Percentiles rank a stretch among this genome's conserved stretches.
Conservation (phyloP, 1,140 invertebrate genomes). For the Halictus rubicundus region DNA sequence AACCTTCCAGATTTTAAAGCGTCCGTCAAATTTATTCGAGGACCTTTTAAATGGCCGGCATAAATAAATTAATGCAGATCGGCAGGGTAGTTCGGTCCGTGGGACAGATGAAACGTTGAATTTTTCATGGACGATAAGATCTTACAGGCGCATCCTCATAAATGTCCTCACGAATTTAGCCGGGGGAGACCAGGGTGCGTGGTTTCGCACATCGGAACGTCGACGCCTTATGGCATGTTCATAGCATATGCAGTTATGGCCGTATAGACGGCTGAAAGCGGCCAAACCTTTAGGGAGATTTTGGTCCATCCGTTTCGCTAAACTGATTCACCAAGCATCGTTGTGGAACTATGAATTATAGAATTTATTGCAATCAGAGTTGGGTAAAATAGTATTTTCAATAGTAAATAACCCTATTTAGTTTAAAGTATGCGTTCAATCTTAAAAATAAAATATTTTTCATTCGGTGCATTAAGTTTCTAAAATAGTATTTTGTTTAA, state of each 20-base stretch:
- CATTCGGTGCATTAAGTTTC: no score
- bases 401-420: no score
- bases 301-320: conserved; percentile 1
- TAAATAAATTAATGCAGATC: conserved; percentile 58
- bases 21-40: conserved; percentile 43
- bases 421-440: no score
- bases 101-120: conserved; percentile 58
- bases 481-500: no score
- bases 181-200: conserved; percentile 24
- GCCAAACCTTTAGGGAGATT: conserved; percentile 63
- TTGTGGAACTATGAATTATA: no score
- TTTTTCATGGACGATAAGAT: conserved; percentile 65
- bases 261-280: conserved; percentile 32
- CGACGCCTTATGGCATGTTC: conserved; percentile 58
- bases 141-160: conserved; percentile 51
- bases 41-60: conserved; percentile 8
- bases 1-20: conserved; percentile 14
- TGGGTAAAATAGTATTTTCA: no score
- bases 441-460: no score
- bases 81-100: conserved; percentile 31
- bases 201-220: conserved; percentile 47
- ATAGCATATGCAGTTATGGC: conserved; percentile 49
- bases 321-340: conserved; percentile 13
- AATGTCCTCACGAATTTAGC: conserved; percentile 54
- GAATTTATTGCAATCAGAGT: no score